phyloP scores from a whole-genome alignment of 2,888 invertebrate genomes.

The Ennomos erosarius region DNA sequence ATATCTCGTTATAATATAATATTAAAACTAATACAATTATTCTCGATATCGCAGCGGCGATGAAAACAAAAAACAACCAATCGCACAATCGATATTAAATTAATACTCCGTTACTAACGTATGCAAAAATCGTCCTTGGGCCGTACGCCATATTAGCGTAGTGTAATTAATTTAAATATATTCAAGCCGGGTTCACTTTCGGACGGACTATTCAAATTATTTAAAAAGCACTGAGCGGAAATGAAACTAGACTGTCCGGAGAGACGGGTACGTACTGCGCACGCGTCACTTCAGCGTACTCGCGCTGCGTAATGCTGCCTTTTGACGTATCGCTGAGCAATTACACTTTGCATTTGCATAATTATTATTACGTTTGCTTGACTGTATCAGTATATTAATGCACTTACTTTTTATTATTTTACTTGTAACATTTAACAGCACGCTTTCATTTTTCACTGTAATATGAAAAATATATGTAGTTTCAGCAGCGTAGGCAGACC shows the following conservation, averaged over 20 bases:
- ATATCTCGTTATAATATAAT: too few species aligned
- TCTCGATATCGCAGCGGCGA: conserved; percentile 28
- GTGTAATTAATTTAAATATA: conserved; percentile 79
- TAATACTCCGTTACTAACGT: conserved; percentile 64
- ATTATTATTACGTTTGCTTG: conserved; percentile 9
- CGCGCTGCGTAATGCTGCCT: conserved; percentile 8
- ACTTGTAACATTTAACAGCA: neutral
- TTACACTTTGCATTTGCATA: conserved; percentile 18
- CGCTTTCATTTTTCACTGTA: too few species aligned
- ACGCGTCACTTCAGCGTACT: conserved; percentile 24
- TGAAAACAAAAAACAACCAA: conserved; percentile 46
- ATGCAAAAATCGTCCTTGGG: conserved; percentile 81
- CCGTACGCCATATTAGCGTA: conserved; percentile 60
- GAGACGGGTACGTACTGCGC: conserved; percentile 33
- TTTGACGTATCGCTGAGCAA: conserved; percentile 27
- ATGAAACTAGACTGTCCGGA: conserved; percentile 53
- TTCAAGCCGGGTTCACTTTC: conserved; percentile 71
- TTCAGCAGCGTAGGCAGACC: too few species aligned
- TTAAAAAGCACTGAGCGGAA: conserved; percentile 68
- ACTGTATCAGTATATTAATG: conserved; percentile 4
- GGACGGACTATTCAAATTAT: conserved; percentile 65
- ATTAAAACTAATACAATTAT: conserved; percentile 28
- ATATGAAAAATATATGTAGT: too few species aligned
- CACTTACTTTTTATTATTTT: conserved; percentile 1
- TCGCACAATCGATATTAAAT: conserved; percentile 50